Evolutionary conservation across 2,113 vertebrate species (phyloP), one percentile per base, ranked within the genome.

Genomic region (Tetrao urogallus): DNA sequence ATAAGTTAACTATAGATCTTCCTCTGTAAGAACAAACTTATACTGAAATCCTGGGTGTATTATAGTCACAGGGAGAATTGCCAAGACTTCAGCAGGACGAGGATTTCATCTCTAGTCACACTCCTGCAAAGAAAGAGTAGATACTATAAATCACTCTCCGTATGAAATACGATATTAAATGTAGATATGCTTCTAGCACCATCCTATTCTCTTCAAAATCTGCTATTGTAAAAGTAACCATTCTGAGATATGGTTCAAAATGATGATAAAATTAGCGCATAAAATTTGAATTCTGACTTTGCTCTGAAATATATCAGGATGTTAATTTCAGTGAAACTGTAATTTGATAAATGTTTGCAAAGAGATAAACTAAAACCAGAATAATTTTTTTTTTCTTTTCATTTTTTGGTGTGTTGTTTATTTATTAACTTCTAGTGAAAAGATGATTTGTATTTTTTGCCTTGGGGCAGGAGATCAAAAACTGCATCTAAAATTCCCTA

Each of bases 401-500:
- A 38, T 38, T 38, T 91, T 58, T 10, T 15, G 4, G 22, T 50
- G 64, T 24, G 14, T 57, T 83, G 14, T 86, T 85, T 58, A 45
- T 64, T 72, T 88, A 86, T 86, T 93, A 88, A 69, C 79, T 91
- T 78, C 16, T 47, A 86, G 15, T 52, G 48, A 87, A 93, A 81
- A 91, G 3, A 6, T 88, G 54, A 52, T 72, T 32, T 82, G 11
- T 72, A 5, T 77, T 56, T 92, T 90, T 89, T 94, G 67, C 80
- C 66, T 93, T 91, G 65, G 54, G 58, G 73, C 82, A 94, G 42
- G 52, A 91, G 88, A 70, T 71, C 50, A 60, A 54, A 60, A 83
- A 93, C 25, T 72, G 40, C 60, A 74, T 91, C 87, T 78, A 84
- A 96, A 95, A 91, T 86, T 93, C 61, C 36, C 43, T 58, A 50